Conservation (phyloP, 2,888 invertebrate genomes). For the Ferrisia virgata region DNA sequence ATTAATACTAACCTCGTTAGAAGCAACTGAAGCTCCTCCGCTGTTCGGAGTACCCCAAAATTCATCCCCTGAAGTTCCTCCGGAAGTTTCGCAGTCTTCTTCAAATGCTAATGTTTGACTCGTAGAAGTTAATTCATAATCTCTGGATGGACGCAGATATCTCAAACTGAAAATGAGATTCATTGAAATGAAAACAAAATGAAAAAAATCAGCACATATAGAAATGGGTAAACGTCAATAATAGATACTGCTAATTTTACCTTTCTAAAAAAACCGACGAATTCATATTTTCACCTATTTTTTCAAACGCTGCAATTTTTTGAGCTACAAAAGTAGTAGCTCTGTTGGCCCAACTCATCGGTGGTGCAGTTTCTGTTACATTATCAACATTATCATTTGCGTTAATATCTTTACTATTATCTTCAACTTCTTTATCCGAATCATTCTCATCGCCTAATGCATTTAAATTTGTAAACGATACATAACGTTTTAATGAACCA, state of each 20-base stretch:
- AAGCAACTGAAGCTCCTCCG: constrained; percentile 40
- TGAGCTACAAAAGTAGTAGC: constrained; percentile 79
- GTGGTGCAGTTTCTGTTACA: neutral
- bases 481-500: constrained; percentile 9
- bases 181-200: neutral
- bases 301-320: constrained; percentile 71
- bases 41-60: constrained; percentile 88
- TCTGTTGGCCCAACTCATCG: constrained; percentile 51
- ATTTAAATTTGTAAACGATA: constrained; percentile 28
- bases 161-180: neutral
- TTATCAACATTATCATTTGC: neutral
- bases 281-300: constrained; percentile 57
- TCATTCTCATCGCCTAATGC: neutral
- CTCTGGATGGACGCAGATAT: constrained; percentile 32
- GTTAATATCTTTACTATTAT: neutral
- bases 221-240: too few relatives aligned
- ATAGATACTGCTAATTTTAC: constrained; percentile 50
- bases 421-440: neutral
- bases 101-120: constrained; percentile 53
- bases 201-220: neutral
- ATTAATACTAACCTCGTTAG: constrained; percentile 14
- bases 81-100: constrained; percentile 79
- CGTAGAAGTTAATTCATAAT: constrained; percentile 46
- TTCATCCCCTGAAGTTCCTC: constrained; percentile 79
- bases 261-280: constrained; percentile 55